These are phyloP conservation scores for Atta colombica DNA, from an alignment of 1,140 invertebrate genomes.

Conservation along the genomic window DNA sequence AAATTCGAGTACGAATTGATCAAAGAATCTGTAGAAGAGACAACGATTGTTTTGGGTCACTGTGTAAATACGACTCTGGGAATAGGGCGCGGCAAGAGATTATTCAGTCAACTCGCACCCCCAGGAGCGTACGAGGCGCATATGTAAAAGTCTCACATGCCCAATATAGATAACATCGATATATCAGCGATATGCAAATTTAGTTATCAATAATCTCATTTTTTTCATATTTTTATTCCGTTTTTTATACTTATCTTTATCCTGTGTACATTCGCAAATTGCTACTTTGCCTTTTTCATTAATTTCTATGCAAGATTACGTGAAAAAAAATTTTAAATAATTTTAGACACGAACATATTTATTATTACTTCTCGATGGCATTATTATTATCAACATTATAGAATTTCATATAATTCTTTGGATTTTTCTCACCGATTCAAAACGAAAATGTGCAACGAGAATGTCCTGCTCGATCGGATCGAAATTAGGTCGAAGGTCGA, in stretches of 20 bases:
- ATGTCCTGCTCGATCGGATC: constrained; percentile 54
- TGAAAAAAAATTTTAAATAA: background rate
- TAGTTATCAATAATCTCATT: background rate
- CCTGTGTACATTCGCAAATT: constrained; percentile 35
- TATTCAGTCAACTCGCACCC: constrained; percentile 61
- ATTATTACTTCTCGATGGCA: background rate
- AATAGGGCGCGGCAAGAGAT: constrained; percentile 53
- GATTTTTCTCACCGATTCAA: background rate
- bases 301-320: background rate
- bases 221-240: constrained; percentile 13
- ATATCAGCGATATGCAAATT: background rate
- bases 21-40: constrained; percentile 14
- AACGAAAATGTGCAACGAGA: constrained; percentile 16
- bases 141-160: constrained; percentile 36
- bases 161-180: constrained; percentile 2
- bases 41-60: constrained; percentile 44
- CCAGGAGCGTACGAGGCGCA: constrained; percentile 29
- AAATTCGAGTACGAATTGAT: background rate
- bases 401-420: constrained; percentile 41
- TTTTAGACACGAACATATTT: background rate
- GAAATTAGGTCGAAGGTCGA: constrained; percentile 75
- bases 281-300: background rate
- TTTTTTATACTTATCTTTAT: background rate
- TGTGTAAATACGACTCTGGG: constrained; percentile 47
- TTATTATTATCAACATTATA: background rate